Base-by-base conservation (phyloP, 2,113 vertebrate species). In the Dicerorhinus sumatrensis region DNA sequence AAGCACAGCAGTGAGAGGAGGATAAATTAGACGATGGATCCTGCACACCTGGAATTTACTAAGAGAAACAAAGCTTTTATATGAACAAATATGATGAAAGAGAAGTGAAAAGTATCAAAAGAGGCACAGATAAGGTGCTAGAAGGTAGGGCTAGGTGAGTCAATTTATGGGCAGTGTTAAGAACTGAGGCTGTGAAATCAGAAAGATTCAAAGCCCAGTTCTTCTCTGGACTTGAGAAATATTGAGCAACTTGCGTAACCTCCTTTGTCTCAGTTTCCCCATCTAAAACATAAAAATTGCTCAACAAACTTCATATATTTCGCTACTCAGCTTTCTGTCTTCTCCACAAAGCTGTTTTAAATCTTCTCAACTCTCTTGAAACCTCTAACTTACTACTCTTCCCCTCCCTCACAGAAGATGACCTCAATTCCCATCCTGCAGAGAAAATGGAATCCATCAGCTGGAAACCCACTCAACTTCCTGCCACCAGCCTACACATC, bases 321-420 rank as follows among this genome's bases (percentile, higher is more conserved):
- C 63, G 33, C n/a, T 65, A 51, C 6, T 90, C 84, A 73, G 58
- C 54, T 73, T 69, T 77, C 76, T 75, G 36, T 56, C 65, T 96
- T 90, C 63, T 92, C 76, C 58, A 75, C 56, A 76, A 89, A 95
- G 96, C 89, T 97, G 81, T 94, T 96, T 94, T 75, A 97, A 96
- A 80, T 96, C 75, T 96, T 77, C 89, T 96, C 69, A 80, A 76
- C 63, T 92, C 69, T 87, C 92, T 39, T 42, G 39, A 85, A 96
- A 48, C 31, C 85, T 96, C 42, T 27, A 36, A 42, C 81, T 87
- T 70, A 75, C 81, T 33, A 14, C 13, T 18, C 56, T 20, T 46
- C 17, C 42, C 69, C 85, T 63, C 51, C 75, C 73, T 86, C 8
- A 0, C n/a, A 56, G 54, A 4, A 60, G 51, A 90, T 95, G 83